These are phyloP conservation scores for Platysternon megacephalum DNA, from an alignment of 2,113 vertebrate species.

Conservation along the genomic window DNA sequence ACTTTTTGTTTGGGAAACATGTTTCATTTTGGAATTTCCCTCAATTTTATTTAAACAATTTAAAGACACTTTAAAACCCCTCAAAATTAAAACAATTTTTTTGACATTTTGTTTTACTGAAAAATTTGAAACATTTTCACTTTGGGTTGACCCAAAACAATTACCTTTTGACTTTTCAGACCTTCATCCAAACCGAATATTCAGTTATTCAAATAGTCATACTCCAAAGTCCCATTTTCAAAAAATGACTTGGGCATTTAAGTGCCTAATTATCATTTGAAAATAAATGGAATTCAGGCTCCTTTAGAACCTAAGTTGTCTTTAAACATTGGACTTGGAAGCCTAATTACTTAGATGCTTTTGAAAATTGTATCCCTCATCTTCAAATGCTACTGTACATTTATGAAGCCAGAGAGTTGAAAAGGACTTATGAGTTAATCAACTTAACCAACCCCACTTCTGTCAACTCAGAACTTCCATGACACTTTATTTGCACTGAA, in stretches of 20 bases:
- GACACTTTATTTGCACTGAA: background rate
- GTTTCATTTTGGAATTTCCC: no score
- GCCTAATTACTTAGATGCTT: background rate
- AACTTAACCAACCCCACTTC: background rate
- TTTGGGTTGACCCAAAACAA: no score
- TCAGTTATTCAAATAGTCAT: background rate
- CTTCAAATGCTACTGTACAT: background rate
- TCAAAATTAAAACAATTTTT: no score
- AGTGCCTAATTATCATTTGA: background rate
- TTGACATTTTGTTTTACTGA: no score
- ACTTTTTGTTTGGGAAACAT: no score
- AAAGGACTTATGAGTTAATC: background rate
- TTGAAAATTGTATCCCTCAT: background rate
- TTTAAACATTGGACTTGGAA: background rate
- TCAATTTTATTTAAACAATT: no score
- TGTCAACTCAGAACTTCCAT: background rate
- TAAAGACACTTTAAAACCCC: no score
- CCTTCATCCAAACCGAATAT: background rate
- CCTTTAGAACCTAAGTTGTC: background rate
- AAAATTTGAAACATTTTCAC: no score
- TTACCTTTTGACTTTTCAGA: no score
- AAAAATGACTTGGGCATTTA: background rate
- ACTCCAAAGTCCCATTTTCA: background rate
- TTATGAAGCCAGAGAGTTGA: background rate
- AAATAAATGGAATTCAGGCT: background rate